Base-by-base conservation (phyloP, 2,888 invertebrate species). In the Ophioninae sp. region DNA sequence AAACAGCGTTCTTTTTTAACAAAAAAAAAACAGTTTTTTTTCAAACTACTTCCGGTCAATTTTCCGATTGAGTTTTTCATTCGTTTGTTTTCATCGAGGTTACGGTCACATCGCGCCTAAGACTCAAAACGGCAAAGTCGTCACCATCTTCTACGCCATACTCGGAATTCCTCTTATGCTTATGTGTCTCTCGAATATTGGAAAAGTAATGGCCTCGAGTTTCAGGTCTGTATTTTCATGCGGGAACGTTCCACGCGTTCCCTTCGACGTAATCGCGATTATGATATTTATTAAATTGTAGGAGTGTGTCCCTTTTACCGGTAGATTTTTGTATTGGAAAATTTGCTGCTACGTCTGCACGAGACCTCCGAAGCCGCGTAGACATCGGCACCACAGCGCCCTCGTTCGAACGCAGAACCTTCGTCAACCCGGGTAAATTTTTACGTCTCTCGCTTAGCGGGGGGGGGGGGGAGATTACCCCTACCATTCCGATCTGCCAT, bases 101-200 rank as follows among this genome's bases (percentile, higher is more conserved):
- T 99, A 98, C 93, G 99, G 98, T 8, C 98, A 99, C 93, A 98
- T 98, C 83, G 97, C 98, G 0, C 98, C 98, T 0, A 98, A 98
- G 94, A 99, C 99, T 0, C 96, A 96, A 89, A 96, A 96, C 91
- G 99, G 99, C 63, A 98, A 98, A 93, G 97, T 98, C 86, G 97
- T 98, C 86, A 99, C 99, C 17, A 98, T 99, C 90, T 96, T 99
- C 92, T 99, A 99, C 93, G 98, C 98, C 37, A 98, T 99, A 91
- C 94, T 98, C 86, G 99, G 97, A 68, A 99, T 99, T 88, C 99
- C 99, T 0, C 94, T 99, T 87, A 98, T 99, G 98, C 95, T 99
- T 89, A 95, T 99, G 22, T 99, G 98, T 89, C 95, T 99, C 86
- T 98, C 98, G 77, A 98, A 97, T 93, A 98, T 98, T 88, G 98